Evolutionary conservation across 1,140 invertebrate genomes (phyloP), one percentile per base, ranked within the genome.

Genomic region (Drosophila seguyi): DNA sequence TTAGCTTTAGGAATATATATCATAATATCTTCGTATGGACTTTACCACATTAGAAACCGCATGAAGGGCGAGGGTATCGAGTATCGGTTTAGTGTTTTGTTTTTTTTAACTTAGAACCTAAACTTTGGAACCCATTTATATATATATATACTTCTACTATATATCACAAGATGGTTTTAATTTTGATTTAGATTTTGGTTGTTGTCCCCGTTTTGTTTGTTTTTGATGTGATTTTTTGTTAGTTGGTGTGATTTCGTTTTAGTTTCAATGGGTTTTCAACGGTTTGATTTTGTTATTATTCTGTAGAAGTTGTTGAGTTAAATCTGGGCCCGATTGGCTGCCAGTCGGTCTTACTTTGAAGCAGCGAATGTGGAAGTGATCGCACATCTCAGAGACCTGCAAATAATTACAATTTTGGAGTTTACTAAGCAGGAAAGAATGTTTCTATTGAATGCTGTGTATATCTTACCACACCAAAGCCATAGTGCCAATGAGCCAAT

Each of bases 401-500:
- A 62, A 53, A 18, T 11, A 0, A 7, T 20, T 11, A 1, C 0
- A 3, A n/a, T 10, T 36, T 34, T 16, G 11, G 11, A 36, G 53
- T 2, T 41, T 6, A 42, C 14, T 4, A 3, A 22, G 10, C 18
- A 14, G 4, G 18, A 53, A 22, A 52, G 8, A 14, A 18, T 10
- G 41, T 38, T 1, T 8, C 11, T 18, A 2, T 8, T 3, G 0
- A n/a, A 20, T n/a, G 6, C 3, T n/a, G 3, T 7, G 36, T 6
- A 25, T 0, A n/a, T 75, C 93, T 90, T 68, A 99, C 98, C 94
- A 99, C 96, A 93, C 95, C 95, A 36, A 97, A 95, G 59, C 98
- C 98, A 93, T 99, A 99, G 93, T 98, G 96, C 76, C 99, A 93
- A 93, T 99, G 98, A 18, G 96, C 95, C 29, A 95, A 52, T 2